phyloP scores from a whole-genome alignment of 2,113 vertebrate genomes.

The Amia ocellicauda region DNA sequence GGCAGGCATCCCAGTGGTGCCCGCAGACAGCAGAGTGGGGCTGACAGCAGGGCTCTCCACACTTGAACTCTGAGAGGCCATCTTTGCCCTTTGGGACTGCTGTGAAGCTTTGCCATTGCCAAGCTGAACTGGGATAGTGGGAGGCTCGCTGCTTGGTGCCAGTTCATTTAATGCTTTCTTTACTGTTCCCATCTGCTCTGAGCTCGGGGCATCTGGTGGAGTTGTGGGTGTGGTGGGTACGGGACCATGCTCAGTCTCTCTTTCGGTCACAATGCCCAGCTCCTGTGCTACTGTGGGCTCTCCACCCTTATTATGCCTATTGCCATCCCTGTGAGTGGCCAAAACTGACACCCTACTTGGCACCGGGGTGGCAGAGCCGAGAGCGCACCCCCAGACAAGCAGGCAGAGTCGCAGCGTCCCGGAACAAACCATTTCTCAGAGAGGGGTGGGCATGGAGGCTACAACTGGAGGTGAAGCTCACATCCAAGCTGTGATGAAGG shows the following conservation, averaged over 20 bases:
- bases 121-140: background rate
- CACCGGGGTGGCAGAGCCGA: slow-evolving; percentile 41
- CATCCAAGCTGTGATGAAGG: background rate
- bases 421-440: slow-evolving; percentile 46
- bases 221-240: background rate
- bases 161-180: background rate
- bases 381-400: slow-evolving; percentile 45
- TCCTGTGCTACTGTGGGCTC: slow-evolving; percentile 11
- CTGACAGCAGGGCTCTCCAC: background rate
- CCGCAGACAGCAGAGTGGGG: background rate
- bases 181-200: no score
- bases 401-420: slow-evolving; percentile 42
- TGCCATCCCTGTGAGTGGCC: slow-evolving; percentile 13
- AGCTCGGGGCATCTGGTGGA: slow-evolving; percentile 7
- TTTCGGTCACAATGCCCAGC: background rate
- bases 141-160: slow-evolving; percentile 13
- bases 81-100: slow-evolving; percentile 1
- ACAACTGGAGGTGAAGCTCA: background rate
- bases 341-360: slow-evolving; percentile 10
- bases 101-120: slow-evolving; percentile 11
- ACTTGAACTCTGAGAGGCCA: background rate
- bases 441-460: slow-evolving; percentile 9
- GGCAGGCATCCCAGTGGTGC: background rate
- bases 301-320: slow-evolving; percentile 33
- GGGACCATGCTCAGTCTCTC: background rate